A percentile compares a stretch with the other conserved stretches of the same genome.
Evolutionary conservation across 2,888 invertebrate genomes (phyloP).

Genomic region (Microctonus brassicae): DNA sequence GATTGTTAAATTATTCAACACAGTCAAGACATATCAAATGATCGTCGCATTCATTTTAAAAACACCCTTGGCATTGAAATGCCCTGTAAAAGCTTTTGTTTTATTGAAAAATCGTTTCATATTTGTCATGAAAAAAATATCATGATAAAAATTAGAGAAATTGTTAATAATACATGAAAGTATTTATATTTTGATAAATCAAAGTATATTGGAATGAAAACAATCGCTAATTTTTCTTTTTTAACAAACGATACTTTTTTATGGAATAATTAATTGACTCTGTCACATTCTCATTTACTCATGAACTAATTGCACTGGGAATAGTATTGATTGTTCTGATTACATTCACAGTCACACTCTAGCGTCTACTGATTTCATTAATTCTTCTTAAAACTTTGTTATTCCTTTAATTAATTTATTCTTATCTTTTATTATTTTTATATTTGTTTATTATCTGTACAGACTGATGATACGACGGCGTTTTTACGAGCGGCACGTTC

Average conservation of each 20-base stretch:
- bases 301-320: not conserved
- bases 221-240: not conserved
- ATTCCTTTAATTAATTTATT: not conserved
- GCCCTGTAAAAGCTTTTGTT: slow-evolving; percentile 7
- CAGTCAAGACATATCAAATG: slow-evolving; percentile 20
- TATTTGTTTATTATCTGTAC: slow-evolving; percentile 66
- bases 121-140: not conserved
- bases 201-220: no score
- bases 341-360: not conserved
- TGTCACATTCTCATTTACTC: not conserved
- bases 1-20: slow-evolving; percentile 35
- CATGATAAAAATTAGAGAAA: not conserved
- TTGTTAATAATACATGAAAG: no score
- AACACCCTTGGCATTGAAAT: not conserved
- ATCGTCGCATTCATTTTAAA: slow-evolving; percentile 14
- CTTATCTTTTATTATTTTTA: not conserved
- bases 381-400: not conserved
- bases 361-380: not conserved
- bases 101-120: not conserved
- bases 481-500: slow-evolving; percentile 97
- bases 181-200: no score
- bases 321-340: slow-evolving; percentile 22
- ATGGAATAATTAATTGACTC: slow-evolving; percentile 1
- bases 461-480: slow-evolving; percentile 96
- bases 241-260: not conserved